A percentile compares a stretch with the other conserved stretches of the same genome.
Evolutionary conservation across 1,140 invertebrate species (phyloP).

Genomic region (Leptonema lineaticorne): DNA sequence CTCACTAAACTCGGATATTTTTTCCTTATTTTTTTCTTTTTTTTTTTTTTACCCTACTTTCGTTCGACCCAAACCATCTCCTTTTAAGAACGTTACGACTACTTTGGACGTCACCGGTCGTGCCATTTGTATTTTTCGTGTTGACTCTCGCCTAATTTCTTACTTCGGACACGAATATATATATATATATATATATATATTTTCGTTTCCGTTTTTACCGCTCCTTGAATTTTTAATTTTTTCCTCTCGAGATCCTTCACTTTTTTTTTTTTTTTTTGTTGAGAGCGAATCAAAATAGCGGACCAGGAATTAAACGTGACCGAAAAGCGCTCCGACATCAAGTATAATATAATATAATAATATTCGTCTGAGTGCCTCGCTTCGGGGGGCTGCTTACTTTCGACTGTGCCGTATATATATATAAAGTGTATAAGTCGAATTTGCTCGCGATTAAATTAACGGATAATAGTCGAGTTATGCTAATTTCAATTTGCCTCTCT

Average conservation of each 20-base stretch:
- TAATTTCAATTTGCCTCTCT: conserved; percentile 8
- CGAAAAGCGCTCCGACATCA: conserved; percentile 15
- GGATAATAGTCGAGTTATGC: conserved; percentile 15
- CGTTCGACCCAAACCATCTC: background rate
- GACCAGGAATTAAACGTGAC: conserved; percentile 19
- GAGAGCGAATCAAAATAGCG: conserved; percentile 19
- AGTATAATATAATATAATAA: no score
- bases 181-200: no score
- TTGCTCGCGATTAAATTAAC: conserved; percentile 20
- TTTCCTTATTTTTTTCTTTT: background rate
- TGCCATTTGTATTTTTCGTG: background rate
- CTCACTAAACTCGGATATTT: background rate
- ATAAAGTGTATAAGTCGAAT: background rate
- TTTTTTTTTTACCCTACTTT: background rate
- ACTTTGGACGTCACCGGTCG: background rate
- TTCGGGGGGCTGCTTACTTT: conserved; percentile 1
- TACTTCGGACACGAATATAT: conserved; percentile 1
- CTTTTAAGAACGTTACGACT: background rate
- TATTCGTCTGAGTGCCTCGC: background rate
- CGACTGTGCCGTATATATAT: background rate
- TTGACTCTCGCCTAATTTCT: conserved; percentile 15
- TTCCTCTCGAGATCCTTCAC: background rate
- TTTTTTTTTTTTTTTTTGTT: no score
- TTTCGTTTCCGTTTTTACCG: background rate
- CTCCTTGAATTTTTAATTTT: background rate